Evolutionary conservation across 2,888 invertebrate species (phyloP).

Genomic region (Xestoiulus laeticollis): DNA sequence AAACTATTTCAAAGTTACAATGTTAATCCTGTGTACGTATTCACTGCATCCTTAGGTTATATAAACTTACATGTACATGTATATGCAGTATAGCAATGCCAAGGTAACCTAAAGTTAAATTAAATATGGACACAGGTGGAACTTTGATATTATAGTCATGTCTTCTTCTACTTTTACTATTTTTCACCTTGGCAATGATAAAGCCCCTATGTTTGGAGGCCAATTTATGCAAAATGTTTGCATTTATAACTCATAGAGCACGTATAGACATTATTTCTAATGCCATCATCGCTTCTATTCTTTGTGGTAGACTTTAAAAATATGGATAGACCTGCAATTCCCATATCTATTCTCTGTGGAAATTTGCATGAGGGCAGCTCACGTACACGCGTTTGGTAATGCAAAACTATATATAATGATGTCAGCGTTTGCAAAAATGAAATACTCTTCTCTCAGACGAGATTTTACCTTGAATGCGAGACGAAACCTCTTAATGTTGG

Average conservation of each 20-base stretch:
- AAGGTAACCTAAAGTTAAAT: too few relatives aligned
- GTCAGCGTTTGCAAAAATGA: constrained; percentile 32
- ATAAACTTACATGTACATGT: too few relatives aligned
- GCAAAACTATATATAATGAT: constrained; percentile 41
- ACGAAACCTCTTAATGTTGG: background rate
- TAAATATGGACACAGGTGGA: too few relatives aligned
- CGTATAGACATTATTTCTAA: background rate
- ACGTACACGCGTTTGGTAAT: constrained; percentile 30
- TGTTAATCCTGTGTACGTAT: too few relatives aligned
- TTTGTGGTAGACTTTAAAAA: background rate
- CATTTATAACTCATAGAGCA: background rate
- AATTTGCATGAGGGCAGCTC: constrained; percentile 38
- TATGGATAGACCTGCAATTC: background rate
- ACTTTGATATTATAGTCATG: too few relatives aligned
- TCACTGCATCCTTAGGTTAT: too few relatives aligned
- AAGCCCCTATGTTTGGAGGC: background rate
- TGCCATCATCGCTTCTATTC: background rate
- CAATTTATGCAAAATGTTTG: background rate
- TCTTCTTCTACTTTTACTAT: too few relatives aligned
- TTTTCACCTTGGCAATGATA: background rate
- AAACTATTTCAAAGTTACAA: too few relatives aligned
- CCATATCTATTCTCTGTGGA: constrained; percentile 20
- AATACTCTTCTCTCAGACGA: constrained; percentile 40
- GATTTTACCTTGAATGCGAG: background rate
- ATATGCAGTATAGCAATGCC: too few relatives aligned